Evolutionary conservation across 2,113 vertebrate genomes (phyloP).

Genomic region (Patagioenas fasciata): DNA sequence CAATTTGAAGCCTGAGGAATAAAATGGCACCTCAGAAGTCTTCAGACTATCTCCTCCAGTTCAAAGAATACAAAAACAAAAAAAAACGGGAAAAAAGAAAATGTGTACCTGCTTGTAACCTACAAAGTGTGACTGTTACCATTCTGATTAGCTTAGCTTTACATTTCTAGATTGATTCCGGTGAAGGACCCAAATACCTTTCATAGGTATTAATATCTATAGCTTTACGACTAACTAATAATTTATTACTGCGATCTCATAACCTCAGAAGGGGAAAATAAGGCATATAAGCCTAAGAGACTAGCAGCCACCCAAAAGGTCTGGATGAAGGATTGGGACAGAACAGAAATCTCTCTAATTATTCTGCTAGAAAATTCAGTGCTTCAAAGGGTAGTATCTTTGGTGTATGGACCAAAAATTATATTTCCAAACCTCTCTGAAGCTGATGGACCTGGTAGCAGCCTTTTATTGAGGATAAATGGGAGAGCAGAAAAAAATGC

Average conservation of each 20-base stretch:
- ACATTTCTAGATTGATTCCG: neutral
- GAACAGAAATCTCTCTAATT: neutral
- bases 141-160: neutral
- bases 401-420: neutral
- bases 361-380: neutral
- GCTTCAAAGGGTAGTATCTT: neutral
- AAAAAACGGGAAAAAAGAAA: neutral
- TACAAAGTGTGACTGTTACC: neutral
- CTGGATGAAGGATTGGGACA: neutral
- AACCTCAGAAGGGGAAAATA: neutral
- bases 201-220: neutral
- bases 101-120: neutral
- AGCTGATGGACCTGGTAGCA: neutral
- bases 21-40: neutral
- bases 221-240: neutral
- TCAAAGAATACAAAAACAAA: neutral
- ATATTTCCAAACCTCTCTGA: neutral
- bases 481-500: neutral
- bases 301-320: neutral
- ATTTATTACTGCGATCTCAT: neutral
- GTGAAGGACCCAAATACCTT: neutral
- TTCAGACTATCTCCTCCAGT: neutral
- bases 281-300: neutral
- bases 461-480: neutral
- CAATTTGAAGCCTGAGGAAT: neutral